Percentiles rank a stretch among this genome's conserved stretches.
phyloP scores from a whole-genome alignment of 2,113 vertebrate genomes.

The Leucoraja erinaceus region DNA sequence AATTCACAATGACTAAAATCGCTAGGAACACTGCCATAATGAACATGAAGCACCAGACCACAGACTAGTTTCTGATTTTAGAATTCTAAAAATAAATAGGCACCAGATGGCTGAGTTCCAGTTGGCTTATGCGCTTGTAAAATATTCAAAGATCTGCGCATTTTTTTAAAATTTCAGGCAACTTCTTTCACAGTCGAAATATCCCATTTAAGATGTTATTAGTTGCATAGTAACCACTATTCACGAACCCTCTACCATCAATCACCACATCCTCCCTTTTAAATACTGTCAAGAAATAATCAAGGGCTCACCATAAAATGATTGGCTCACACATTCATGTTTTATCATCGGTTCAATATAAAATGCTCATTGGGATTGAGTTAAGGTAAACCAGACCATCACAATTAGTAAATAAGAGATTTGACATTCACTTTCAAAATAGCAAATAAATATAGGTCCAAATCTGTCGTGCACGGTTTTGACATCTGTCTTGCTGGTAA shows the following conservation, averaged over 20 bases:
- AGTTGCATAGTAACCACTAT: neutral
- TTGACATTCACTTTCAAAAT: neutral
- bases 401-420: neutral
- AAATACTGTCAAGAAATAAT: neutral
- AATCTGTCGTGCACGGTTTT: neutral
- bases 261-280: no score
- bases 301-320: neutral
- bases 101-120: conserved; percentile 35
- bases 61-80: neutral
- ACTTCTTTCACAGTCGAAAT: conserved; percentile 23
- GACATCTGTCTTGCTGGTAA: neutral
- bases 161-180: neutral
- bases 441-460: neutral
- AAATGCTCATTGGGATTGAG: neutral
- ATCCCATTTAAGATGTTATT: neutral
- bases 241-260: neutral
- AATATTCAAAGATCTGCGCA: neutral
- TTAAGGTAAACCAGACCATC: neutral
- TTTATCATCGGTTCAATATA: conserved; percentile 22
- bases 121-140: neutral
- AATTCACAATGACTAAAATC: conserved; percentile 9
- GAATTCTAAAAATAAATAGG: conserved; percentile 32
- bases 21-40: neutral
- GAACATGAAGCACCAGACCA: neutral
- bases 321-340: neutral